Percentiles rank a stretch among this genome's conserved stretches.
These are phyloP conservation scores for Myiotriccus ornatus DNA, from an alignment of 2,797 vertebrate species.

Conservation along the genomic window DNA sequence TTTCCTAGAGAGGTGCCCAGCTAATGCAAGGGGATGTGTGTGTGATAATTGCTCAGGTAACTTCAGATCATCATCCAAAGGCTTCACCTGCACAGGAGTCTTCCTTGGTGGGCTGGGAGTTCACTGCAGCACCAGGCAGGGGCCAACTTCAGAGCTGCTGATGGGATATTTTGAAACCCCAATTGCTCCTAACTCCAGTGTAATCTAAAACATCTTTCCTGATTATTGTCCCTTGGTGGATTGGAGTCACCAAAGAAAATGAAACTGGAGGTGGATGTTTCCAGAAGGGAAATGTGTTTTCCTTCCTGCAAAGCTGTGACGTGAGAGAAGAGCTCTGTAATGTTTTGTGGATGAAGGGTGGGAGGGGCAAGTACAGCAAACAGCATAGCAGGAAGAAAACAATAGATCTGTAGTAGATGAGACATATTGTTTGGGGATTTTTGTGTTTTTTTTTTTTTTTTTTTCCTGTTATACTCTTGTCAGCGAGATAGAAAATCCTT, in stretches of 20 bases:
- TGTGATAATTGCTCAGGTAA: not conserved
- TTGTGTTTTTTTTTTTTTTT: too few relatives aligned
- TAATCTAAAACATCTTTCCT: not conserved
- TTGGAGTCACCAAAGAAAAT: not conserved
- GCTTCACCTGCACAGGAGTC: not conserved
- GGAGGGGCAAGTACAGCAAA: not conserved
- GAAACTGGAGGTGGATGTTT: not conserved
- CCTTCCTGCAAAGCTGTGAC: not conserved
- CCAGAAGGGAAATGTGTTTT: not conserved
- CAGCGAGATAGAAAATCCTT: not conserved
- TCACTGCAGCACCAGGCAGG: not conserved
- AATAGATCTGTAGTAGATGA: not conserved
- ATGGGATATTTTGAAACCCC: not conserved
- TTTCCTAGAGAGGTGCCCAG: not conserved
- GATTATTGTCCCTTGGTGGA: not conserved
- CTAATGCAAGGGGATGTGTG: rapidly evolving
- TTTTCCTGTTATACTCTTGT: not conserved
- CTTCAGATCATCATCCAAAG: not conserved
- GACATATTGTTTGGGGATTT: not conserved
- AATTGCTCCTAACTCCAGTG: not conserved
- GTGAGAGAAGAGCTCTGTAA: rapidly evolving
- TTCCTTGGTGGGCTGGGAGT: not conserved
- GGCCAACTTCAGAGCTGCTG: not conserved
- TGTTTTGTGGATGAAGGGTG: not conserved
- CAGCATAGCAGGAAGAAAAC: not conserved